A percentile compares a stretch with the other conserved stretches of the same genome.
phyloP scores from a whole-genome alignment of 2,113 vertebrate species.

The Zosterops pallidus region DNA sequence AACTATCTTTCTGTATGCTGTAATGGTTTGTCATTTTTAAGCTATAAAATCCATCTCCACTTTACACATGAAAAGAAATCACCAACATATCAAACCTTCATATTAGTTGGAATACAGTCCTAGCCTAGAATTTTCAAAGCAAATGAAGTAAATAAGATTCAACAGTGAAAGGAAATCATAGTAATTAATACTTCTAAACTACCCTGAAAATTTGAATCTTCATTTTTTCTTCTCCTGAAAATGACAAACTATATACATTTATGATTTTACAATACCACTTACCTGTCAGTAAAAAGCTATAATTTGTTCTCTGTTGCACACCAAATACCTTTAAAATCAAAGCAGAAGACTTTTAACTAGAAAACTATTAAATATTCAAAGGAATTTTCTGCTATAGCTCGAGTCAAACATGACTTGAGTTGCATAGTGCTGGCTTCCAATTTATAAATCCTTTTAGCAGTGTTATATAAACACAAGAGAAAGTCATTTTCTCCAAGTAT shows the following conservation, averaged over 20 bases:
- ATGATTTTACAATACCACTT: neutral
- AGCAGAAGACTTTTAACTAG: neutral
- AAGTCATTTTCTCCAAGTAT: constrained; percentile 6
- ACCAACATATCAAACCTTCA: neutral
- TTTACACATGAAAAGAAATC: neutral
- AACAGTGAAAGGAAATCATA: neutral
- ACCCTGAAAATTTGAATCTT: neutral
- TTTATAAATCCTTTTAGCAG: neutral
- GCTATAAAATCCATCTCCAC: neutral
- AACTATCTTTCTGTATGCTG: neutral
- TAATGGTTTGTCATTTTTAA: neutral
- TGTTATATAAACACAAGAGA: neutral
- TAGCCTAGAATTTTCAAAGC: neutral
- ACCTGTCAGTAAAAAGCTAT: neutral
- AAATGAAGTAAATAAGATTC: neutral
- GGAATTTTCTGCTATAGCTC: neutral
- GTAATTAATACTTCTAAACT: neutral
- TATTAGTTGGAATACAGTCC: neutral
- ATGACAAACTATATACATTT: neutral
- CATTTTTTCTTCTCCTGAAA: neutral
- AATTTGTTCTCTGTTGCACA: neutral
- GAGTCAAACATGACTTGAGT: neutral
- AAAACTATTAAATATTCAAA: neutral
- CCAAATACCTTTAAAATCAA: neutral
- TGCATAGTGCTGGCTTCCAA: neutral